Evolutionary conservation across 2,888 invertebrate species (phyloP).

Genomic region (Apamea crenata): DNA sequence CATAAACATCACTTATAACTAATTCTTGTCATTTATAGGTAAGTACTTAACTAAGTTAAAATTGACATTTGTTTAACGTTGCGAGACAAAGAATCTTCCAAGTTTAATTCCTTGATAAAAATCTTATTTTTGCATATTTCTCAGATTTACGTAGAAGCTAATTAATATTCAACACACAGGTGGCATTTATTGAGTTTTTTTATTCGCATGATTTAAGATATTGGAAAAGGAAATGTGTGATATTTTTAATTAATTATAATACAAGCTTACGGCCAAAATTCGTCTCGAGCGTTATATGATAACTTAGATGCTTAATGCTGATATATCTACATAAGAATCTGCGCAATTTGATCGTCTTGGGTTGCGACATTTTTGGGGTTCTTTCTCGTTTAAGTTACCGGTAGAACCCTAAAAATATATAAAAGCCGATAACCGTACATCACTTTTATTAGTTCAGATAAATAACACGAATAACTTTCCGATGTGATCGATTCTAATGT

Average conservation of each 20-base stretch:
- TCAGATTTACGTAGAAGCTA: constrained; percentile 5
- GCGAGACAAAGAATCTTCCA: neutral
- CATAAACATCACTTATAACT: neutral
- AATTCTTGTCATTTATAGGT: neutral
- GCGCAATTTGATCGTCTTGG: constrained; percentile 16
- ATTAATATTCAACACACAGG: constrained; percentile 45
- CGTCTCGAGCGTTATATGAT: neutral
- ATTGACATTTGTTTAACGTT: neutral
- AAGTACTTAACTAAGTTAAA: neutral
- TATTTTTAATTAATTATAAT: constrained; percentile 45
- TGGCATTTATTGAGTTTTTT: constrained; percentile 32
- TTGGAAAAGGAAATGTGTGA: constrained; percentile 40
- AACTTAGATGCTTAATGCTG: neutral
- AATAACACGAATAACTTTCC: constrained; percentile 87
- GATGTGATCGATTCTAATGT: constrained; percentile 89
- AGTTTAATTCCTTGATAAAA: neutral
- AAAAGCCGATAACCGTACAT: constrained; percentile 86
- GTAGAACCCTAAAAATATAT: constrained; percentile 79
- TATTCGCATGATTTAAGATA: constrained; percentile 44
- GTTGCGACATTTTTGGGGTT: constrained; percentile 25
- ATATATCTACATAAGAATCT: constrained; percentile 26
- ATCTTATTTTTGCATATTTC: constrained; percentile 8
- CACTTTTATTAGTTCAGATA: constrained; percentile 89
- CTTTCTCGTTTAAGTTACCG: constrained; percentile 54
- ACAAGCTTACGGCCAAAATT: constrained; percentile 11